phyloP scores from a whole-genome alignment of 2,888 invertebrate genomes.

The Agonopterix arenella region DNA sequence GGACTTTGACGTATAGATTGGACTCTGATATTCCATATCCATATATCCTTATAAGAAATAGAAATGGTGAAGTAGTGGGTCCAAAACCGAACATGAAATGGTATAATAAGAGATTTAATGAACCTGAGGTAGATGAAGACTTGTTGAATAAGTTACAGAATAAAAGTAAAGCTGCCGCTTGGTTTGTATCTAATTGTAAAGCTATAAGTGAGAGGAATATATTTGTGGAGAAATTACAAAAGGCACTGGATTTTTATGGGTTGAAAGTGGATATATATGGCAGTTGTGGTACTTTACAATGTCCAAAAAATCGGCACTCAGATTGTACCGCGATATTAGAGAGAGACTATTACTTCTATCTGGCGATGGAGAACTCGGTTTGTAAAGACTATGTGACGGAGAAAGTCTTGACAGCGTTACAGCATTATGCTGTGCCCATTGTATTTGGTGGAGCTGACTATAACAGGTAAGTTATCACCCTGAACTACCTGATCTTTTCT shows the following conservation, averaged over 20 bases:
- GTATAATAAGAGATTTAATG: conserved; percentile 15
- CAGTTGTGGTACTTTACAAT: conserved; percentile 57
- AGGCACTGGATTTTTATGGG: conserved; percentile 28
- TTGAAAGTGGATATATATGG: conserved; percentile 74
- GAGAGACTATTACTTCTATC: conserved; percentile 83
- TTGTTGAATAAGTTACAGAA: conserved; percentile 28
- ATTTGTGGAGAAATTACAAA: conserved; percentile 32
- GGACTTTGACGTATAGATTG: conserved; percentile 60
- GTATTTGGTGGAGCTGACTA: conserved; percentile 83
- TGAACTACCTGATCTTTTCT: background rate
- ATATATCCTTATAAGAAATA: conserved; percentile 46
- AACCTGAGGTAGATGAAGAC: conserved; percentile 26
- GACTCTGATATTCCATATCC: conserved; percentile 55
- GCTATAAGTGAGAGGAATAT: conserved; percentile 38
- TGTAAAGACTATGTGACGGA: conserved; percentile 72
- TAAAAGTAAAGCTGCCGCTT: conserved; percentile 57
- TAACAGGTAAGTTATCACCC: conserved; percentile 38
- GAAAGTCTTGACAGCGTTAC: conserved; percentile 78
- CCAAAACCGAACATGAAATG: conserved; percentile 43
- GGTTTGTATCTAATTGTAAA: conserved; percentile 60
- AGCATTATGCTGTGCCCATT: conserved; percentile 80
- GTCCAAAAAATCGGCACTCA: conserved; percentile 26
- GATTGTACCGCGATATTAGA: conserved; percentile 51
- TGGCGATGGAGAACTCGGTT: conserved; percentile 84
- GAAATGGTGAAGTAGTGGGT: conserved; percentile 38